Conservation (phyloP, 2,113 vertebrate genomes). For the Accipiter cooperii region DNA sequence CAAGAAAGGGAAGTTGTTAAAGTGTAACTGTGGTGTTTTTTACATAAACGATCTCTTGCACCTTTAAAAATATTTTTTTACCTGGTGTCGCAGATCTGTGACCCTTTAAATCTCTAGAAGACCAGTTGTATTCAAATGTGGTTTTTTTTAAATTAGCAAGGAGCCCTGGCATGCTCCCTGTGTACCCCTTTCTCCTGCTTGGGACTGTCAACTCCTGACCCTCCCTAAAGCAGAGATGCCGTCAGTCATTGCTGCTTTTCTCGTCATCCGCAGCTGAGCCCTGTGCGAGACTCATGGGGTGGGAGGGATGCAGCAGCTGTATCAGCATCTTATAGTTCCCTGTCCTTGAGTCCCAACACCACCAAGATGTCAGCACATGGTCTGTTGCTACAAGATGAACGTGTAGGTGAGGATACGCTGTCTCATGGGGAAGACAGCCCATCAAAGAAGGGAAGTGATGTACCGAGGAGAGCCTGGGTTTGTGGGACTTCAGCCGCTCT, state of each 20-base stretch:
- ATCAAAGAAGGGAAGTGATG: background rate
- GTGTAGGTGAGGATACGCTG: fast-evolving
- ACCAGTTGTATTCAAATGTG: background rate
- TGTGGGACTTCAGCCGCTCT: background rate
- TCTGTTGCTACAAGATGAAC: background rate
- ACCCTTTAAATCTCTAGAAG: background rate
- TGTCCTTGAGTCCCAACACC: background rate
- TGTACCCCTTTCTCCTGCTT: background rate
- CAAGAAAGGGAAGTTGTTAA: background rate
- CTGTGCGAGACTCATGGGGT: too few species aligned
- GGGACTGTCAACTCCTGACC: background rate
- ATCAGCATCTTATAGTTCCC: too few species aligned
- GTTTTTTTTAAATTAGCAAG: background rate
- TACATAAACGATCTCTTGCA: background rate
- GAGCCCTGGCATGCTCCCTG: fast-evolving
- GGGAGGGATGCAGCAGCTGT: background rate
- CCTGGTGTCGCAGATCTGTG: background rate
- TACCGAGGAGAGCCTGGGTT: background rate
- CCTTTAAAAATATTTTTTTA: background rate
- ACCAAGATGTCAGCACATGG: too few species aligned
- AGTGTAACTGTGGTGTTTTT: background rate
- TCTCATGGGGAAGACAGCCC: background rate
- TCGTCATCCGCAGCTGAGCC: background rate
- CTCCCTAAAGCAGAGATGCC: background rate
- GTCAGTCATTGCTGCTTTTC: background rate